Evolutionary conservation across 92 coral and sea anemone genomes (phyloP).

Genomic region (Phenganax stokvisi): DNA sequence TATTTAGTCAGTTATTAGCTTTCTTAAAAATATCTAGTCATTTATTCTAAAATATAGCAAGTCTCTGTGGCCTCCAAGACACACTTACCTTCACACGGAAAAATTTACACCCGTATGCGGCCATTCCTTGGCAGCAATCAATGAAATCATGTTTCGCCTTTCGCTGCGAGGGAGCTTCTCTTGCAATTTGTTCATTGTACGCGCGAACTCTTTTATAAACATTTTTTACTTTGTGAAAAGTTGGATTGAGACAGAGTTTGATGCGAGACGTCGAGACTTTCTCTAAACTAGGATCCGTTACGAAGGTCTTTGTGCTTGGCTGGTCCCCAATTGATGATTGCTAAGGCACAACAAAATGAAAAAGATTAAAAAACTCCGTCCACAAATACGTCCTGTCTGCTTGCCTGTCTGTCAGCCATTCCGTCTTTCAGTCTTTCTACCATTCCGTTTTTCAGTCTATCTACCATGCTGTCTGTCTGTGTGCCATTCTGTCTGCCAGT

Average conservation of each 20-base stretch:
- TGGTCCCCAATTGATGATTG: slow-evolving; percentile 18
- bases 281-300: slow-evolving; percentile 8
- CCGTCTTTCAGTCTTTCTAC: no score
- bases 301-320: not conserved
- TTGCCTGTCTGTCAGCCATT: no score
- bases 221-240: slow-evolving; percentile 80
- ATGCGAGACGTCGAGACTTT: slow-evolving; percentile 68
- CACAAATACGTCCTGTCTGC: no score
- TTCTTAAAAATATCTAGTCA: no score
- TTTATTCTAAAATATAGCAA: no score
- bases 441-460: no score
- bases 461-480: no score
- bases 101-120: slow-evolving; percentile 85
- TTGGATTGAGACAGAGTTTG: slow-evolving; percentile 69
- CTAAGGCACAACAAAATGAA: not conserved
- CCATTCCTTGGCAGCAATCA: slow-evolving; percentile 82
- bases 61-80: no score
- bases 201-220: slow-evolving; percentile 68
- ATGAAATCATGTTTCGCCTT: slow-evolving; percentile 90
- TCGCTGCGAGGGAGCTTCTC: slow-evolving; percentile 65
- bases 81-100: slow-evolving; percentile 73
- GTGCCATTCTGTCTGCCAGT: no score
- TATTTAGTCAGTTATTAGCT: no score
- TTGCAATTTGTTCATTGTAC: slow-evolving; percentile 68
- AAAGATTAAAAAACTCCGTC: not conserved